Conservation (phyloP, 2,888 invertebrate species). For the Drosophila mulleri region DNA sequence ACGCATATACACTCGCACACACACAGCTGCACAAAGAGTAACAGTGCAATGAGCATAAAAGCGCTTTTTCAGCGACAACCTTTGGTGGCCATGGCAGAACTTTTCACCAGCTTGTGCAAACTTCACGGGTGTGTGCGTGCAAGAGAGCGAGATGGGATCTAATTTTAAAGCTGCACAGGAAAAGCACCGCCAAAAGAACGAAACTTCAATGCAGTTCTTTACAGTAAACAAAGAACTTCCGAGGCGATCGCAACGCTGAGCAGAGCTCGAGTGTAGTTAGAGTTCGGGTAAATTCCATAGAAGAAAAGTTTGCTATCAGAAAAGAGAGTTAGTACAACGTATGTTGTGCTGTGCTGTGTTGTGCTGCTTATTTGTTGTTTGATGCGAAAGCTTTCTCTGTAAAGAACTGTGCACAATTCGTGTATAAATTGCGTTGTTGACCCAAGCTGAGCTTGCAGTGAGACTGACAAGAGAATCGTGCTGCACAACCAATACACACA, state of each 20-base stretch:
- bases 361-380: not conserved
- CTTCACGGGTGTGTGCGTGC: conserved; percentile 38
- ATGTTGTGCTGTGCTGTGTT: conserved; percentile 1
- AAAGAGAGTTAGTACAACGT: conserved; percentile 19
- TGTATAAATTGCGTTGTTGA: conserved; percentile 24
- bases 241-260: conserved; percentile 71
- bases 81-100: conserved; percentile 50
- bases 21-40: conserved; percentile 7
- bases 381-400: conserved; percentile 41
- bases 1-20: not conserved
- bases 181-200: conserved; percentile 56
- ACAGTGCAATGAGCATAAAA: conserved; percentile 55
- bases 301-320: conserved; percentile 3
- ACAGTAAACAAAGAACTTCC: conserved; percentile 83
- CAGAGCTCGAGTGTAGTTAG: conserved; percentile 35
- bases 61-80: conserved; percentile 59
- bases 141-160: conserved; percentile 67
- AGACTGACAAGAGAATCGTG: conserved; percentile 27
- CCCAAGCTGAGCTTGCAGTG: conserved; percentile 57
- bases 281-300: conserved; percentile 12
- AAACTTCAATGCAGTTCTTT: conserved; percentile 69
- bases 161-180: conserved; percentile 59
- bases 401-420: conserved; percentile 31
- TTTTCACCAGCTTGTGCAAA: conserved; percentile 45
- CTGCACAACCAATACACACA: conserved; percentile 1